These are phyloP conservation scores for Drosophila takahashii DNA, from an alignment of 1,140 invertebrate species.

Conservation along the genomic window DNA sequence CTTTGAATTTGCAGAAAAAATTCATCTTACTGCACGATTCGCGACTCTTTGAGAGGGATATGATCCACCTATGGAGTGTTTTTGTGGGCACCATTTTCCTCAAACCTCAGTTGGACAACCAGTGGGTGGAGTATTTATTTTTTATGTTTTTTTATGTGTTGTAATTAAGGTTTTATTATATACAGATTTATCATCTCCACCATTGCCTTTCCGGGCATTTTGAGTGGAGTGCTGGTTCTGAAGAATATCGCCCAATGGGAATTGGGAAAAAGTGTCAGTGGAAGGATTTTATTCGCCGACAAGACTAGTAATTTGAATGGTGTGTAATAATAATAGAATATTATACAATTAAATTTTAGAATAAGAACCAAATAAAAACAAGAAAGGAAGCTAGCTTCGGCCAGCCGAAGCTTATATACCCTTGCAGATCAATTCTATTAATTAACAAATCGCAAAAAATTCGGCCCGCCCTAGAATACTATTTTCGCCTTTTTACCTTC, in stretches of 20 bases:
- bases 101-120: conserved; percentile 23
- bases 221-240: conserved; percentile 59
- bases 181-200: conserved; percentile 86
- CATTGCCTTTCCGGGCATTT: conserved; percentile 88
- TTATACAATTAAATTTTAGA: no score
- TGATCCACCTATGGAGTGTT: conserved; percentile 91
- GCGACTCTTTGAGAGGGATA: conserved; percentile 87
- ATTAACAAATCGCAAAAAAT: no score
- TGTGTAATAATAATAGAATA: conserved; percentile 5
- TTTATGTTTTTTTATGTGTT: no score
- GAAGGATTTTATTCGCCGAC: conserved; percentile 49
- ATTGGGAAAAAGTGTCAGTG: conserved; percentile 39
- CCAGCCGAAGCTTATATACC: no score
- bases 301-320: conserved; percentile 60
- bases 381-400: no score
- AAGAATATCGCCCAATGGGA: conserved; percentile 58
- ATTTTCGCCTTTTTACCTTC: no score
- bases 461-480: no score
- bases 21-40: conserved; percentile 89
- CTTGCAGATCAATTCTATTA: no score
- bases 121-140: conserved; percentile 28
- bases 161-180: background rate
- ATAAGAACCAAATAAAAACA: no score
- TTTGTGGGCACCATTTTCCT: conserved; percentile 91
- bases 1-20: conserved; percentile 89